Evolutionary conservation across 2,113 vertebrate genomes (phyloP).

Genomic region (Xenus cinereus): DNA sequence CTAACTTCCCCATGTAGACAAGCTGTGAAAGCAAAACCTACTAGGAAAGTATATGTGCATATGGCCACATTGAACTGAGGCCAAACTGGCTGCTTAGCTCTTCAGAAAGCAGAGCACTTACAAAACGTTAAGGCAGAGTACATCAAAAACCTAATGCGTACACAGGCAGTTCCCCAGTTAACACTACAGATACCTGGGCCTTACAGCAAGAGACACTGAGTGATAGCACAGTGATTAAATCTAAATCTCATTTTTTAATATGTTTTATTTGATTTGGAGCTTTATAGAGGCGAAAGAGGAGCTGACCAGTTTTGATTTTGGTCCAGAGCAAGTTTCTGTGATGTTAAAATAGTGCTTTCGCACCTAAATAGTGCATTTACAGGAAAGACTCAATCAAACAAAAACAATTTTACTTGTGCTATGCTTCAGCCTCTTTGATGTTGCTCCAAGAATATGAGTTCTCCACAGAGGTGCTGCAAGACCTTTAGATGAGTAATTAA

Average conservation of each 20-base stretch:
- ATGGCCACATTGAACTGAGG: slow-evolving; percentile 5
- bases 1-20: slow-evolving; percentile 29
- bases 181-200: not conserved
- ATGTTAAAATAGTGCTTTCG: not conserved
- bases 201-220: not conserved
- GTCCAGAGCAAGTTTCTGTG: not conserved
- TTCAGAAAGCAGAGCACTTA: not conserved
- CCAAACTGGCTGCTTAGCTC: not conserved
- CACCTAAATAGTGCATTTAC: not conserved
- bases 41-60: not conserved
- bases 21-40: slow-evolving; percentile 35
- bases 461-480: not conserved
- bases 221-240: not conserved
- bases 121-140: not conserved
- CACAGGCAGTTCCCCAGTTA: not conserved
- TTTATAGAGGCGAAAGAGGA: not conserved
- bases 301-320: not conserved
- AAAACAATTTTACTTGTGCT: not conserved
- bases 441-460: not conserved
- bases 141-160: not conserved
- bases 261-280: not conserved
- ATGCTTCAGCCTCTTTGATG: not conserved
- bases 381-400: not conserved
- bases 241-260: accelerated
- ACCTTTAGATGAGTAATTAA: not conserved